Evolutionary conservation across 2,888 invertebrate species (phyloP), one percentile per base, ranked within the genome.

Genomic region (Itoplectis maculator): DNA sequence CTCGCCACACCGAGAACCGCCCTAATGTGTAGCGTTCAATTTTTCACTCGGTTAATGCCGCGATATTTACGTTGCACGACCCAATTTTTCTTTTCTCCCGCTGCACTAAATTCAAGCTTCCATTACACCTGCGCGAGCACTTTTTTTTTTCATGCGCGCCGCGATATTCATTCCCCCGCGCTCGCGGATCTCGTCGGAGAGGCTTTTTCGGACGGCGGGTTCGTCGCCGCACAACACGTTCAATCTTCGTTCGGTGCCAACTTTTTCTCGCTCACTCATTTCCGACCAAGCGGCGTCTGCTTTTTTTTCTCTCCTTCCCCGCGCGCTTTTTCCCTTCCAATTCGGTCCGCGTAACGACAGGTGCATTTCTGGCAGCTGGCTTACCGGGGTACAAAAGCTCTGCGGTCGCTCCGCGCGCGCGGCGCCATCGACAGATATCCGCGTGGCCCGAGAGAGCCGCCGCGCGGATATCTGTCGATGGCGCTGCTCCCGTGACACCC

Each of bases 211-310:
- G 11, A 63, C 54, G 18, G 11, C 54, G 18, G 11, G 29, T 5
- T 29, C 59, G n/a, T 45, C 63, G 80, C 54, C 78, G 68, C 61
- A 72, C 23, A 74, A 49, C 72, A 65, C 56, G 68, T 54, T 69
- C 20, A 65, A 78, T 73, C 69, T 68, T 81, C 73, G 20, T 35
- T 37, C 23, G 47, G 47, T 78, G 78, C 78, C 73, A 81, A 79
- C 61, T 81, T 73, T 78, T 78, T 63, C 63, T 73, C 72, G 45
- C 51, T 74, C 35, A 13, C 11, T 42, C 23, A 40, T 66, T 37
- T 61, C 11, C 23, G 47, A 7, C n/a, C 23, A 47, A 13, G 13
- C 29, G 29, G 29, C 5, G 29, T n/a, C n/a, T 5, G 29, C 20
- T 56, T 29, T 54, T 66, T 45, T 61, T 73, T n/a, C 59, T 49